Evolutionary conservation across 2,888 invertebrate genomes (phyloP), one percentile per base, ranked within the genome.

Genomic region (Limnephilus auricula): DNA sequence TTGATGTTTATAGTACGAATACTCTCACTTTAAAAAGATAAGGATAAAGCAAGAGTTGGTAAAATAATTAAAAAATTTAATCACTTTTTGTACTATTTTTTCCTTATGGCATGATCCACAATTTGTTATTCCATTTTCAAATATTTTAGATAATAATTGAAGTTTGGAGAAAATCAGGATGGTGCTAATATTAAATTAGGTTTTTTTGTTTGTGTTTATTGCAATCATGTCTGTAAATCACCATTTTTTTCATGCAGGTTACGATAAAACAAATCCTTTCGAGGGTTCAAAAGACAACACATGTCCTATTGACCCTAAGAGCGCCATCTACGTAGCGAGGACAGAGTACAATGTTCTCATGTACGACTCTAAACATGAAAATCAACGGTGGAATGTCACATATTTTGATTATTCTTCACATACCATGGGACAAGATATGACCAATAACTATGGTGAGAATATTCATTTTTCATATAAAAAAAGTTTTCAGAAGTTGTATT

Each of bases 281-380:
- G 93, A 92, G 10, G 95, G 95, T 92, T 94, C 95, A 30, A 95
- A 95, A 0, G 96, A 96, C 93, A 96, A 96, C 94, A 97, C 97
- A 0, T 98, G 98, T 94, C 97, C 97, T 0, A 95, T 97, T 0
- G 96, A 97, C 92, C 96, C 96, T 90, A 96, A 97, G 93, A 96
- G 97, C 93, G 96, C 97, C n/a, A 96, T 98, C 90, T 98, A 97
- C 94, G 97, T 98, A 45, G 98, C 98, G 0, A 96, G 99, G 91
- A 98, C 99, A 0, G 98, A 99, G 94, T 99, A 99, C 95, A 98
- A 98, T 92, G 97, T 99, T 87, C 97, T 98, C 94, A 99, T 99
- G 99, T 98, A 98, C 93, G 99, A 99, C 94, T 97, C 98, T 79
- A 96, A 96, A 94, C 96, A 96, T 93, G 95, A 96, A 92, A 96